Conservation (phyloP, 1,140 invertebrate genomes). For the Oscheius sp. region DNA sequence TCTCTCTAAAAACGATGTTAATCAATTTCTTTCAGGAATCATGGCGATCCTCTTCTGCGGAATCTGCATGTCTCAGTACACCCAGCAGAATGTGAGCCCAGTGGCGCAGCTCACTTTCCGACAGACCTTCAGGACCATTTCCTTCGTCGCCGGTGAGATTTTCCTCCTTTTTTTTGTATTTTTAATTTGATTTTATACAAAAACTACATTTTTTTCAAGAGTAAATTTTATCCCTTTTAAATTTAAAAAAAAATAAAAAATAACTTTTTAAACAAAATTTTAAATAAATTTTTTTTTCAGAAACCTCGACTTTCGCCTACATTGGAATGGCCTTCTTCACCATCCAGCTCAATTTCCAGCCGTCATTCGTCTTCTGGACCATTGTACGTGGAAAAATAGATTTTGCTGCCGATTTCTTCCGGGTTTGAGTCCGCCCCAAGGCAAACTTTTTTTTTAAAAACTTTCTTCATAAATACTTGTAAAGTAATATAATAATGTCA, state of each 20-base stretch:
- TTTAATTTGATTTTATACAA: not conserved
- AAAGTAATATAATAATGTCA: too few species aligned
- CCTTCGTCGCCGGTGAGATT: conserved; percentile 79
- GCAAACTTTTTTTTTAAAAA: too few species aligned
- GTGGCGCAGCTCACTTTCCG: conserved; percentile 99
- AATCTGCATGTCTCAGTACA: conserved; percentile 99
- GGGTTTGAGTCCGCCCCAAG: too few species aligned
- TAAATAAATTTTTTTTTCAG: conserved; percentile 61
- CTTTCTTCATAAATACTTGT: too few species aligned
- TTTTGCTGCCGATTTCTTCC: too few species aligned
- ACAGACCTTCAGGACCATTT: conserved; percentile 92
- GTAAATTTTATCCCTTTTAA: conserved; percentile 27
- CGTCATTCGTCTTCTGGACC: conserved; percentile 84
- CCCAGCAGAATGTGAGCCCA: conserved; percentile 95
- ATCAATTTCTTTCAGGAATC: conserved; percentile 73
- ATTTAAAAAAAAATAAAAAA: too few species aligned
- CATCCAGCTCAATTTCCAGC: conserved; percentile 74
- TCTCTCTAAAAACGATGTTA: too few species aligned
- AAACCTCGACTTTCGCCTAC: conserved; percentile 99
- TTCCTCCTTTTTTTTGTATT: not conserved
- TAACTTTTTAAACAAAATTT: not conserved
- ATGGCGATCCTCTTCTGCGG: conserved; percentile 99
- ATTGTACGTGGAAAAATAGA: too few species aligned
- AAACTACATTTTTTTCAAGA: conserved; percentile 1
- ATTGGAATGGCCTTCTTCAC: conserved; percentile 94